Percentiles rank a stretch among this genome's conserved stretches.
These are phyloP conservation scores for Psettodes erumei DNA, from an alignment of 2,113 vertebrate species.

Conservation along the genomic window DNA sequence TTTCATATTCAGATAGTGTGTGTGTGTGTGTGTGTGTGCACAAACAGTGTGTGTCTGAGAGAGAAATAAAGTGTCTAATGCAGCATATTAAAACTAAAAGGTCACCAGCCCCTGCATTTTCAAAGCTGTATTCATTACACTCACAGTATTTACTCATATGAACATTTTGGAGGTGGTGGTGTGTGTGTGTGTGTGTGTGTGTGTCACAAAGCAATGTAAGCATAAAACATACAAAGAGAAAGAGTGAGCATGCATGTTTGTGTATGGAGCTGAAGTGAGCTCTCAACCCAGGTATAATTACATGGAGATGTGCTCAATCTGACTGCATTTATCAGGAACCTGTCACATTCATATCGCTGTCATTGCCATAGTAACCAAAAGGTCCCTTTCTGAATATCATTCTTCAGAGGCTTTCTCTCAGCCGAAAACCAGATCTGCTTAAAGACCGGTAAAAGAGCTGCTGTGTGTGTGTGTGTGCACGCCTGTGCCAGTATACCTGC, in stretches of 20 bases:
- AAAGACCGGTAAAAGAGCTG: constrained; percentile 47
- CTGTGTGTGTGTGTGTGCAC: constrained; percentile 21
- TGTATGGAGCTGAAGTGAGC: constrained; percentile 52
- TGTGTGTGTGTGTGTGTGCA: neutral
- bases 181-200: constrained; percentile 12
- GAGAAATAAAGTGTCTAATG: neutral
- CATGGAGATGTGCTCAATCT: constrained; percentile 60
- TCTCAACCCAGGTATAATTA: constrained; percentile 65
- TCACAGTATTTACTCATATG: constrained; percentile 32
- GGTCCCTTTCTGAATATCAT: constrained; percentile 69
- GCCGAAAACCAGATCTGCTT: constrained; percentile 56
- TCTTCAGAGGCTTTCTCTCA: constrained; percentile 56
- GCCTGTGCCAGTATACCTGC: constrained; percentile 41
- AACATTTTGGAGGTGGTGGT: neutral
- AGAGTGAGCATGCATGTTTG: constrained; percentile 4
- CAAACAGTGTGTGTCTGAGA: neutral
- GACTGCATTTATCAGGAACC: constrained; percentile 58
- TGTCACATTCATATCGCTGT: constrained; percentile 61
- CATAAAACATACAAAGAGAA: neutral
- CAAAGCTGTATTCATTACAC: constrained; percentile 20
- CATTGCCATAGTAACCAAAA: constrained; percentile 80
- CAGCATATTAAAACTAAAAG: constrained; percentile 53
- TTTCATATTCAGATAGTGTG: neutral
- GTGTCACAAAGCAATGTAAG: neutral
- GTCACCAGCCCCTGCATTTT: constrained; percentile 45